Evolutionary conservation across 2,797 vertebrate genomes (phyloP).

Genomic region (Myotis pilosus): DNA sequence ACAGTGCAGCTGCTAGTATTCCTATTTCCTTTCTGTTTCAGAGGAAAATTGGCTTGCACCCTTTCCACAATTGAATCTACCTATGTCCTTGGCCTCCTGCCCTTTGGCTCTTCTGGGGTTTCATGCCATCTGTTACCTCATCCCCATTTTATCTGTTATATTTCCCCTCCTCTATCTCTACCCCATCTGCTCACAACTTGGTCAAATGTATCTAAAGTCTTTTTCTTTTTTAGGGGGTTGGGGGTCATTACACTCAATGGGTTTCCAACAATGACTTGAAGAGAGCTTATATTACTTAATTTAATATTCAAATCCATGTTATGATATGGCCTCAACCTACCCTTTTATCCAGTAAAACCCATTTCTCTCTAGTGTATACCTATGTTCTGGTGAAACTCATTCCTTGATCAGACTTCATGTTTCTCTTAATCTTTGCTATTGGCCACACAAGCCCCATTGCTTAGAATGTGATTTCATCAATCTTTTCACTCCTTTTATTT

Average conservation of each 20-base stretch:
- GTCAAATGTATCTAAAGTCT: neutral
- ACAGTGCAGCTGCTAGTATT: neutral
- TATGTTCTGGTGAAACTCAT: neutral
- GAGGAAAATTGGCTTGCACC: neutral
- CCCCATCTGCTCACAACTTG: constrained; percentile 25
- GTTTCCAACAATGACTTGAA: neutral
- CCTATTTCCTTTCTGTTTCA: neutral
- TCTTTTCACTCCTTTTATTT: neutral
- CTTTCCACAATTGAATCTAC: neutral
- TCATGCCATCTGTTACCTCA: neutral
- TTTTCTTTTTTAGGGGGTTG: neutral
- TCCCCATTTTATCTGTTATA: neutral
- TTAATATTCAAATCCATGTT: neutral
- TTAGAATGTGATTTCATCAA: neutral
- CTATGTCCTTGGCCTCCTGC: constrained; percentile 10
- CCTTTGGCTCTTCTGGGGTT: neutral
- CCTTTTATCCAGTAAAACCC: neutral
- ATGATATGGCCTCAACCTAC: neutral
- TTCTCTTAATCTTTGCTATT: neutral
- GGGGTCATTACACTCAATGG: neutral
- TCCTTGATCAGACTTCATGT: neutral
- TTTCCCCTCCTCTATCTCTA: neutral
- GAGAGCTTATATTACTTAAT: neutral
- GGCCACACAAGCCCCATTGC: neutral
- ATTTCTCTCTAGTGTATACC: neutral